Conservation (phyloP, 2,113 vertebrate genomes). For the Spheniscus mendiculus region DNA sequence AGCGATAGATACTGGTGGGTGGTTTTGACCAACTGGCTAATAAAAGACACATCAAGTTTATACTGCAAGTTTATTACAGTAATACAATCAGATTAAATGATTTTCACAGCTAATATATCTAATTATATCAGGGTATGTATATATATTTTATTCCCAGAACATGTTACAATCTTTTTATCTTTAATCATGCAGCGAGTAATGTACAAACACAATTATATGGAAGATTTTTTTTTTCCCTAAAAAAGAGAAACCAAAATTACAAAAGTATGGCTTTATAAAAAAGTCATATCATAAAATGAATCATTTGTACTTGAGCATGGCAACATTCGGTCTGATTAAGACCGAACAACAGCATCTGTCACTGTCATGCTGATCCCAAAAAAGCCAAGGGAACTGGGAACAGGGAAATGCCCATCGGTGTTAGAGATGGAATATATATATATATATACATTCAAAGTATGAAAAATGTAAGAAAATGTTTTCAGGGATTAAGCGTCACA, state of each 20-base stretch:
- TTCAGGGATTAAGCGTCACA: background rate
- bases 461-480: background rate
- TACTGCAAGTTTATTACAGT: slow-evolving; percentile 54
- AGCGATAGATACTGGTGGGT: background rate
- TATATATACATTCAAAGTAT: background rate
- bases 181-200: slow-evolving; percentile 1
- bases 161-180: background rate
- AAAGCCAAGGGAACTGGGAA: background rate
- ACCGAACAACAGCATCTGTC: background rate
- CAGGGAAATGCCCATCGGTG: background rate
- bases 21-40: background rate
- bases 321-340: background rate
- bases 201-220: slow-evolving; percentile 1
- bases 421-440: background rate
- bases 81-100: background rate
- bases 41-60: slow-evolving; percentile 18
- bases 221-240: background rate
- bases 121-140: background rate
- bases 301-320: background rate
- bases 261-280: slow-evolving; percentile 54
- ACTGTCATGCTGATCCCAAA: background rate
- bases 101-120: background rate
- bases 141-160: slow-evolving; percentile 4
- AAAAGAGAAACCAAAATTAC: slow-evolving; percentile 29
- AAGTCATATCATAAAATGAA: background rate